Evolutionary conservation across 2,888 invertebrate genomes (phyloP), one percentile per base, ranked within the genome.

Genomic region (Oxyteleia sp.): DNA sequence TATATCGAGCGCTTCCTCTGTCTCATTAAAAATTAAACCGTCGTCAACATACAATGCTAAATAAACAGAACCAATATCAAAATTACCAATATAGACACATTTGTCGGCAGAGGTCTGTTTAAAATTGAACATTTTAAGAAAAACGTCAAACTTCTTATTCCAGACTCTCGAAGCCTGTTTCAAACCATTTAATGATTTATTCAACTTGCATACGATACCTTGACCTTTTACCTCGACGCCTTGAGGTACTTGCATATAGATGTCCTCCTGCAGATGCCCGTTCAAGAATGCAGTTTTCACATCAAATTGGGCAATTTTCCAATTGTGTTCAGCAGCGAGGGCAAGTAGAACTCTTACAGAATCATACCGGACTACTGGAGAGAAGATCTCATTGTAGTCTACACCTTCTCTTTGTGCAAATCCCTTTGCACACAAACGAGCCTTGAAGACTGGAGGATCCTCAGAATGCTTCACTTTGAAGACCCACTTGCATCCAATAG

Each of bases 151-250:
- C n/a, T 84, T 74, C 15, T 86, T 68, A 72, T 92, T 89, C 91
- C 92, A 93, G 23, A 87, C 88, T 41, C 92, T 64, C 4, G 91
- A 88, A 13, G 90, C 87, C 76, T 93, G 92, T 55, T 91, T 92
- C 0, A 93, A 26, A 32, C 92, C 92, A 85, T 93, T 92, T 13
- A 93, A 32, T 2, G 71, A 20, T 11, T 71, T 59, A 2, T 35
- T 35, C 0, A 93, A 75, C 35, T 87, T 84, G 68, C 91, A 93
- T 1, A 92, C 91, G 7, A 43, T 2, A 13, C 13, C 18, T 4
- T 16, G 11, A 23, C 18, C 35, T 8, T 7, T 49, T 11, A 71
- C 69, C 63, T 35, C 20, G 0, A 84, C 90, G 4, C 91, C 91
- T 61, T 89, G 82, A 53, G 92, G 92, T 43, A 92, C 90, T 38